These are phyloP conservation scores for Orussus abietinus DNA, from an alignment of 1,140 invertebrate species.

Conservation along the genomic window DNA sequence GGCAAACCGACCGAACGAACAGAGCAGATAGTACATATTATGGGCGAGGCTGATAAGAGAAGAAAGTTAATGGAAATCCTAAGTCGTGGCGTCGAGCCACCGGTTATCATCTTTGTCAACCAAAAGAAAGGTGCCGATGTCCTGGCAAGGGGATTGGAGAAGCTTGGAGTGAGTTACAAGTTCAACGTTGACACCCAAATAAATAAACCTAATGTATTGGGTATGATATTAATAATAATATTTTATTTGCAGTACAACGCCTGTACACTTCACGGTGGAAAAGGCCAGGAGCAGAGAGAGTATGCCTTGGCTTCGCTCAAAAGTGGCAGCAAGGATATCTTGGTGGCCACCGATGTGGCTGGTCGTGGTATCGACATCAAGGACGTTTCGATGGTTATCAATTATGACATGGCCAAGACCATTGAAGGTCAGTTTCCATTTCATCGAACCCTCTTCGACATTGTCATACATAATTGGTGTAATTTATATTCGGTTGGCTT, in stretches of 20 bases:
- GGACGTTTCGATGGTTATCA: conserved; percentile 97
- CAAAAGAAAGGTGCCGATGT: conserved; percentile 99
- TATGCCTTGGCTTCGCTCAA: conserved; percentile 96
- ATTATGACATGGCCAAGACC: conserved; percentile 99
- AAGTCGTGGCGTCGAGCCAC: conserved; percentile 85
- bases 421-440: conserved; percentile 72
- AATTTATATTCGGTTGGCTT: conserved; percentile 17
- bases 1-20: conserved; percentile 97
- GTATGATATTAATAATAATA: conserved; percentile 19
- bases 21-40: conserved; percentile 96
- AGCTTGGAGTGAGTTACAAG: conserved; percentile 73
- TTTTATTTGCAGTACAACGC: conserved; percentile 74
- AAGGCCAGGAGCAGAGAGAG: conserved; percentile 99
- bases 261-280: conserved; percentile 97
- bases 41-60: conserved; percentile 91
- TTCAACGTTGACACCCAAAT: too few relatives aligned
- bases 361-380: conserved; percentile 99
- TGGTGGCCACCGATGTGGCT: conserved; percentile 99
- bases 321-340: conserved; percentile 90
- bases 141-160: conserved; percentile 93
- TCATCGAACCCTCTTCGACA: conserved; percentile 10
- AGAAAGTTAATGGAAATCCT: conserved; percentile 85
- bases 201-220: conserved; percentile 4
- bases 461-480: conserved; percentile 5
- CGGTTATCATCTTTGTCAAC: conserved; percentile 99